A percentile compares a stretch with the other conserved stretches of the same genome.
phyloP scores from a whole-genome alignment of 2,888 invertebrate genomes.

The Dysmachus trigonus region DNA sequence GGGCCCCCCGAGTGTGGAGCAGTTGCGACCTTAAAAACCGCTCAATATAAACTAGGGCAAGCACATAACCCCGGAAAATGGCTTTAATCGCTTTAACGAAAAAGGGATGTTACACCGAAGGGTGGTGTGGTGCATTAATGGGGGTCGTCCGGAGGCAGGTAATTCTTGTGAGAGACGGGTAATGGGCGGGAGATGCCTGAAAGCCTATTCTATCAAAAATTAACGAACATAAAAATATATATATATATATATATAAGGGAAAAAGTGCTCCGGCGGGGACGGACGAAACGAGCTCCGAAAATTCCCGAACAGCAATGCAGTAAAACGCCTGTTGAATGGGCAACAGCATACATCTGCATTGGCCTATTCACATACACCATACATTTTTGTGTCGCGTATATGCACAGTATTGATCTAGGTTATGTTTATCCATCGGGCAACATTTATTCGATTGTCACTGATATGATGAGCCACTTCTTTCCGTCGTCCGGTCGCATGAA shows the following conservation, averaged over 20 bases:
- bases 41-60: constrained; percentile 32
- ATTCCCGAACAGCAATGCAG: constrained; percentile 52
- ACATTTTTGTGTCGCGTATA: constrained; percentile 49
- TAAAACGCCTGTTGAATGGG: constrained; percentile 54
- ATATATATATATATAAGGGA: no score
- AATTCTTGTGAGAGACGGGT: neutral
- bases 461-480: neutral
- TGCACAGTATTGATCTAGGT: constrained; percentile 53
- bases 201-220: neutral
- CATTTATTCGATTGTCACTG: constrained; percentile 38
- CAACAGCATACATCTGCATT: constrained; percentile 7
- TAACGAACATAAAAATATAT: neutral
- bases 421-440: constrained; percentile 52
- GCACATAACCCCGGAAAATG: constrained; percentile 31
- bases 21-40: constrained; percentile 13
- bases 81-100: constrained; percentile 37
- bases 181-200: neutral
- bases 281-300: constrained; percentile 24
- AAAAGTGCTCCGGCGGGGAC: constrained; percentile 11
- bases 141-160: neutral
- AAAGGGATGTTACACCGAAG: neutral
- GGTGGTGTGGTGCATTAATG: neutral
- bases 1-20: neutral
- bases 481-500: neutral
- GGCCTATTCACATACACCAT: constrained; percentile 45